phyloP scores from a whole-genome alignment of 1,140 invertebrate species.

The Andricus grossulariae region DNA sequence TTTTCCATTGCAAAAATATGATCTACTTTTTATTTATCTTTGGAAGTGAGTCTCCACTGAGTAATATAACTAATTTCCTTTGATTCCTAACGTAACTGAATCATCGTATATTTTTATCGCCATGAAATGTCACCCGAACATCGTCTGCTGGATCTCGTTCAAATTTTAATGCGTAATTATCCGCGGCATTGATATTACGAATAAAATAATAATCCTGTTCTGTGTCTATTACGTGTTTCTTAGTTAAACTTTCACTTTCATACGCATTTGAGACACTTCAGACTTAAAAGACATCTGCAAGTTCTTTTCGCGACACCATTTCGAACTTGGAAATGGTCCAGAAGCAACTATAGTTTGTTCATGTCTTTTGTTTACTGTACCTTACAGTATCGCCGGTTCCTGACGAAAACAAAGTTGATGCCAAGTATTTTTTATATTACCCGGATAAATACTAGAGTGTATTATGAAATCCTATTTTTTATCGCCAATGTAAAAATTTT shows the following conservation, averaged over 20 bases:
- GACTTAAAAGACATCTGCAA: neutral
- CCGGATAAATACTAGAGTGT: too few relatives aligned
- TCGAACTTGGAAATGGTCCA: constrained; percentile 46
- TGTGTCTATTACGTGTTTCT: neutral
- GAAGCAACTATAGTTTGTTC: constrained; percentile 45
- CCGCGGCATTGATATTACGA: too few relatives aligned
- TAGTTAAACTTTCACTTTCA: neutral
- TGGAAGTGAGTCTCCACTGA: neutral
- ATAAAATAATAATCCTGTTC: constrained; percentile 26
- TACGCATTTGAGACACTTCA: neutral
- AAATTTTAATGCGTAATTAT: too few relatives aligned
- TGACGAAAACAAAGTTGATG: constrained; percentile 24
- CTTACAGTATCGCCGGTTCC: constrained; percentile 29
- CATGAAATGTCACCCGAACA: constrained; percentile 14
- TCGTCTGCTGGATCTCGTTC: too few relatives aligned
- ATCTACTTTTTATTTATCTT: neutral
- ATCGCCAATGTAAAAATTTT: too few relatives aligned
- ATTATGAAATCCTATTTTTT: too few relatives aligned
- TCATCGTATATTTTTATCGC: constrained; percentile 31
- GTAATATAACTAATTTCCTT: neutral
- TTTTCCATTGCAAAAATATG: too few relatives aligned
- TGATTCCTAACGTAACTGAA: neutral
- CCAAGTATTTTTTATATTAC: neutral
- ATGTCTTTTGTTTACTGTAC: constrained; percentile 41
- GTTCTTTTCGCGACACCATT: constrained; percentile 40